phyloP scores from a whole-genome alignment of 2,888 invertebrate species.

The Pardosa pseudoannulata region DNA sequence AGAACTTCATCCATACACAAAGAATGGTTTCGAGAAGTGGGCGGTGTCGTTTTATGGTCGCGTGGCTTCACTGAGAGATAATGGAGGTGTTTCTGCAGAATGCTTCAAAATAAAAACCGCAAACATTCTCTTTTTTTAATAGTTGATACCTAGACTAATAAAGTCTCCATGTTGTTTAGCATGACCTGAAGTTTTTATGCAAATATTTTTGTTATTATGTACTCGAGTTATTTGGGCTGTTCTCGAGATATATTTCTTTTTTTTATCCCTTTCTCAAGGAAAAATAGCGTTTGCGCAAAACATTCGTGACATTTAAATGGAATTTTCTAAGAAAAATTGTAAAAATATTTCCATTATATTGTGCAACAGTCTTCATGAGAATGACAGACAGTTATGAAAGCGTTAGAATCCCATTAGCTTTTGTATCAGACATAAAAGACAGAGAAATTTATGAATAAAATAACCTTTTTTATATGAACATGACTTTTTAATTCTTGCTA shows the following conservation, averaged over 20 bases:
- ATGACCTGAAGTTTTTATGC: background rate
- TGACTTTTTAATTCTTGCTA: too few relatives aligned
- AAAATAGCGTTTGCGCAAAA: background rate
- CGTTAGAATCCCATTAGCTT: too few relatives aligned
- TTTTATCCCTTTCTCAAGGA: too few relatives aligned
- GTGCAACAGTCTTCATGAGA: too few relatives aligned
- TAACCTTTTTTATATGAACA: too few relatives aligned
- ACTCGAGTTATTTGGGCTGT: too few relatives aligned
- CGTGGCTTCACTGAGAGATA: conserved; percentile 34
- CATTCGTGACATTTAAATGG: background rate
- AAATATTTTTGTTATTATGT: background rate
- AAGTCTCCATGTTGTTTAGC: background rate
- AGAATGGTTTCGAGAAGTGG: conserved; percentile 22
- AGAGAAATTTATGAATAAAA: too few relatives aligned
- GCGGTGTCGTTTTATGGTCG: conserved; percentile 63
- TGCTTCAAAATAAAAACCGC: background rate
- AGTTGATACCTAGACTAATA: background rate
- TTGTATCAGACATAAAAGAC: too few relatives aligned
- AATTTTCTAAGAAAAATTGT: background rate
- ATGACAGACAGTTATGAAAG: too few relatives aligned
- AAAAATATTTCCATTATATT: too few relatives aligned
- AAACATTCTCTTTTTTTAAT: background rate
- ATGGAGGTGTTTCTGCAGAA: background rate
- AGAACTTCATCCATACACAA: background rate
- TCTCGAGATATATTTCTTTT: too few relatives aligned